Conservation (phyloP, 2,888 invertebrate species). For the Neria commutata region DNA sequence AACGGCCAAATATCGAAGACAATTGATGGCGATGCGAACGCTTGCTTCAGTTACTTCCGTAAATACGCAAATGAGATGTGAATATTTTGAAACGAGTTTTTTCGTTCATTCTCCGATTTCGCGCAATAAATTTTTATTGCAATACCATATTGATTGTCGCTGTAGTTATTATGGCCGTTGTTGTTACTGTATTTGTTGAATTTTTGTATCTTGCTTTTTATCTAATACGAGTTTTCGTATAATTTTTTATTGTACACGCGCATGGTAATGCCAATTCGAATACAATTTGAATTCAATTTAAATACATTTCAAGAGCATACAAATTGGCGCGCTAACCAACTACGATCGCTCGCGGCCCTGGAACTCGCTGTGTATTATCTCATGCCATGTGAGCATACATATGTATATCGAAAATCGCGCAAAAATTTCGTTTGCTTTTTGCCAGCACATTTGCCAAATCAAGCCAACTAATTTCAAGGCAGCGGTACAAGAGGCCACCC, state of each 20-base stretch:
- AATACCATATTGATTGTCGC: background rate
- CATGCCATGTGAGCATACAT: no score
- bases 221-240: background rate
- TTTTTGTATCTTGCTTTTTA: no score
- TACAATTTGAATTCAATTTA: background rate
- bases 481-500: background rate
- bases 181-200: no score
- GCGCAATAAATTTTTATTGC: background rate
- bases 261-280: background rate
- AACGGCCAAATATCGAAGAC: no score
- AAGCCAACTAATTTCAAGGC: background rate
- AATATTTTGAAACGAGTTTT: background rate
- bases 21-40: no score
- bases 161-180: background rate
- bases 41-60: constrained; percentile 1
- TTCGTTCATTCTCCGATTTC: background rate
- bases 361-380: no score
- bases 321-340: no score
- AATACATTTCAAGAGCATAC: background rate
- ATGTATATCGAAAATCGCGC: no score
- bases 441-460: no score
- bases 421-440: no score
- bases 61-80: background rate
- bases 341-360: no score
- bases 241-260: background rate